A percentile compares a stretch with the other conserved stretches of the same genome.
Evolutionary conservation across 2,888 invertebrate species (phyloP).

Genomic region (Brenthis ino): DNA sequence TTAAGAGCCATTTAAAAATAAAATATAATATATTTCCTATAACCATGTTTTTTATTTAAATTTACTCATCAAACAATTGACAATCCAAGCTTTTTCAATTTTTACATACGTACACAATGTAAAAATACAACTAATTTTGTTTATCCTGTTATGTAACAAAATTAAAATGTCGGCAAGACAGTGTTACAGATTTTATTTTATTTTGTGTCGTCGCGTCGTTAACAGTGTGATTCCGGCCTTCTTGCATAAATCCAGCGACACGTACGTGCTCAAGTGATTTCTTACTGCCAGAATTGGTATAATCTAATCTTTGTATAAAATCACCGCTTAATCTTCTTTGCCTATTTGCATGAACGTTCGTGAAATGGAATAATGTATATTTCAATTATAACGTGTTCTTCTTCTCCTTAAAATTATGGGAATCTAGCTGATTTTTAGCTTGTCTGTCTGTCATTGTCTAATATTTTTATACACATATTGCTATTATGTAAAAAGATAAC

Average conservation of each 20-base stretch:
- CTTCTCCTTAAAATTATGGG: too few species aligned
- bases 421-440: too few species aligned
- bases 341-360: slow-evolving; percentile 40
- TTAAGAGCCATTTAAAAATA: too few species aligned
- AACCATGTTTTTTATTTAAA: too few species aligned
- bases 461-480: too few species aligned
- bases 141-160: neutral
- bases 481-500: too few species aligned
- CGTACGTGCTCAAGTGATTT: slow-evolving; percentile 64
- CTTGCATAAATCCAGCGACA: slow-evolving; percentile 50
- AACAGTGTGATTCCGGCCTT: slow-evolving; percentile 27
- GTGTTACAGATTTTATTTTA: slow-evolving; percentile 14
- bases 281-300: slow-evolving; percentile 57
- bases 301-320: slow-evolving; percentile 60
- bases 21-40: too few species aligned
- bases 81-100: too few species aligned
- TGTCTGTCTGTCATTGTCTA: too few species aligned
- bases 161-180: slow-evolving; percentile 4
- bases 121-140: neutral
- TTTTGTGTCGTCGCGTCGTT: slow-evolving; percentile 29
- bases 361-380: slow-evolving; percentile 46
- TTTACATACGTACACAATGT: neutral
- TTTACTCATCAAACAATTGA: too few species aligned
- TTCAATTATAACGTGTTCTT: too few species aligned
- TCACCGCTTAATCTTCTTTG: slow-evolving; percentile 54